Conservation (phyloP, 37 sponge, comb jelly and placozoan species). For the Ephydatia muelleri region DNA sequence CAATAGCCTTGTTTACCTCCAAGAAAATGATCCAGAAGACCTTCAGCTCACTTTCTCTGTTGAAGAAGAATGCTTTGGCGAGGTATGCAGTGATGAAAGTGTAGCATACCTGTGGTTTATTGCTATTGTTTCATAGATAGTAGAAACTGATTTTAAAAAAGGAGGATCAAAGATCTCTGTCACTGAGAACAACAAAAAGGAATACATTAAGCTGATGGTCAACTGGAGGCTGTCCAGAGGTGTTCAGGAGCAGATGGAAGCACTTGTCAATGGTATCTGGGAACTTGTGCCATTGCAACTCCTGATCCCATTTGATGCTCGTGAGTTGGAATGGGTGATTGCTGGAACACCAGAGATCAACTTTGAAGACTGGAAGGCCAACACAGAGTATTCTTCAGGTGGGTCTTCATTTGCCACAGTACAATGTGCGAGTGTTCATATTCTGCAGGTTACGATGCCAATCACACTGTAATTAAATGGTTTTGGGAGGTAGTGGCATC, state of each 20-base stretch:
- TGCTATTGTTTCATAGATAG: slow-evolving; percentile 1
- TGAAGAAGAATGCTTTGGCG: slow-evolving; percentile 90
- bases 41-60: slow-evolving; percentile 87
- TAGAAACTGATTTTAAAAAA: slow-evolving; percentile 65
- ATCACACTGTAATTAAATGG: slow-evolving; percentile 59
- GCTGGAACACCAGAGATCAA: slow-evolving; percentile 85
- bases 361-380: slow-evolving; percentile 84
- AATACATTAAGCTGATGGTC: slow-evolving; percentile 88
- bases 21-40: slow-evolving; percentile 77
- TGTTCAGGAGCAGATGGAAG: slow-evolving; percentile 53
- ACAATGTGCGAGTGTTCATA: not conserved
- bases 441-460: slow-evolving; percentile 60
- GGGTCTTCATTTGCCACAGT: not conserved
- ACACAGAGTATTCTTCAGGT: slow-evolving; percentile 84
- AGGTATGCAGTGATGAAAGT: slow-evolving; percentile 53
- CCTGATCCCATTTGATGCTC: slow-evolving; percentile 79
- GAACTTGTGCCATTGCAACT: slow-evolving; percentile 72
- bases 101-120: not conserved
- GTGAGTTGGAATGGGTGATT: slow-evolving; percentile 90
- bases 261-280: slow-evolving; percentile 61
- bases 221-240: slow-evolving; percentile 73
- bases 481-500: slow-evolving; percentile 85
- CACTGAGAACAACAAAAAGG: slow-evolving; percentile 66
- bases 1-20: slow-evolving; percentile 76
- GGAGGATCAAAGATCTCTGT: slow-evolving; percentile 68